These are phyloP conservation scores for Eudyptes chrysolophus DNA, from an alignment of 2,113 vertebrate species.

Conservation along the genomic window DNA sequence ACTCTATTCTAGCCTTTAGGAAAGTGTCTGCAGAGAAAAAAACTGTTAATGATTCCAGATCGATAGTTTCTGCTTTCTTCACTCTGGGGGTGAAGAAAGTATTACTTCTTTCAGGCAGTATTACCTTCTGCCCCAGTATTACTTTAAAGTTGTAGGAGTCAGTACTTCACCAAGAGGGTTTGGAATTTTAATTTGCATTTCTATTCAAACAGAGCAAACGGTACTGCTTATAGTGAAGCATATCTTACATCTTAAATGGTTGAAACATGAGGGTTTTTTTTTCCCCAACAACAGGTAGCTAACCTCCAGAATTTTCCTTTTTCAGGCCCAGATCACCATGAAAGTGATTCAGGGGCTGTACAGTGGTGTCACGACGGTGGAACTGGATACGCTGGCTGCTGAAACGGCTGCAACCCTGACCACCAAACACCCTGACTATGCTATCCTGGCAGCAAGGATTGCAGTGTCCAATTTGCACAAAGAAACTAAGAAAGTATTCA, in stretches of 20 bases:
- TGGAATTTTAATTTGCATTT: background rate
- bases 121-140: background rate
- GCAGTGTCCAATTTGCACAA: constrained; percentile 96
- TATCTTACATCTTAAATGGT: background rate
- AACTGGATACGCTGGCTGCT: constrained; percentile 92
- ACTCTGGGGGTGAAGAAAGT: too few relatives aligned
- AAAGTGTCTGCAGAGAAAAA: background rate
- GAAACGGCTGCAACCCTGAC: constrained; percentile 94
- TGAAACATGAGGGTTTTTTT: background rate
- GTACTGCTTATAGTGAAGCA: background rate
- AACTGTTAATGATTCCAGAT: too few relatives aligned
- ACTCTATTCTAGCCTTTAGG: background rate
- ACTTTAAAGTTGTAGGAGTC: background rate
- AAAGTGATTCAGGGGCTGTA: constrained; percentile 97
- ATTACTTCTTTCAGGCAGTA: too few relatives aligned
- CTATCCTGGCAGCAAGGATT: constrained; percentile 92
- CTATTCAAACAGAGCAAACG: accelerated
- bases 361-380: constrained; percentile 92
- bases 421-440: constrained; percentile 95
- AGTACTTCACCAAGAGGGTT: background rate
- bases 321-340: constrained; percentile 96
- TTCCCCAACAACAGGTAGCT: background rate
- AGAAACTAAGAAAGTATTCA: constrained; percentile 97
- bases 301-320: background rate
- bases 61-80: background rate